Base-by-base conservation (phyloP, 1,140 invertebrate species). In the Micrasema minimum region DNA sequence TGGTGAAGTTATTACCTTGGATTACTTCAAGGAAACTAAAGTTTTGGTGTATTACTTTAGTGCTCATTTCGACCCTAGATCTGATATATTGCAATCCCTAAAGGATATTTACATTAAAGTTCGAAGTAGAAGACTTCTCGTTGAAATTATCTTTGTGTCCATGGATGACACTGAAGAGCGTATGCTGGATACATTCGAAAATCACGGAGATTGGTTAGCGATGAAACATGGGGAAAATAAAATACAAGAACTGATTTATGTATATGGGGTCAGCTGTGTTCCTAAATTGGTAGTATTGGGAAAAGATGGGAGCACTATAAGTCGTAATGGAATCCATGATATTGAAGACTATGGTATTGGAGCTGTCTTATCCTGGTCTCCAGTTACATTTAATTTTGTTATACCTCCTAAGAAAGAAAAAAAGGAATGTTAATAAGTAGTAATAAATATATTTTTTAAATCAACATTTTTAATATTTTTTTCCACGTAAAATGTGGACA, bases 131-230 rank as follows among this genome's bases (percentile, higher is more conserved):
- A 53, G 31, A 20, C 37, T 66, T 11, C 64, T 46, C 38, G 12
- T 66, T 11, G 64, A 66, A 37, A 51, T 66, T 1, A 22, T 66
- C 0, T 66, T 51, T 22, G 38, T 66, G 16, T 53, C 64, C 9
- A 51, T 38, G 64, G 64, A 66, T 38, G 45, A 51, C 3, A 37
- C 64, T 1, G 64, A 66, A 22, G 16, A 50, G 2, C n/a, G 51
- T 37, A 66, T 66, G 64, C 4, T 66, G 2, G 45, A 31, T 10
- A 23, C 45, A 7, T 66, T 37, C 22, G 1, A 51, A 26, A 51
- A 51, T 2, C 64, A 66, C 18, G 64, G 64, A n/a, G 16, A 50
- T 37, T 66, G 64, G 64, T 6, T 51, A 18, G 48, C 64, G 5
- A 37, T 66, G 22, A 1, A 50, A 66, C 50, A 66, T 53, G 23